Conservation (phyloP, 1,140 invertebrate genomes). For the Drosophila ambigua region DNA sequence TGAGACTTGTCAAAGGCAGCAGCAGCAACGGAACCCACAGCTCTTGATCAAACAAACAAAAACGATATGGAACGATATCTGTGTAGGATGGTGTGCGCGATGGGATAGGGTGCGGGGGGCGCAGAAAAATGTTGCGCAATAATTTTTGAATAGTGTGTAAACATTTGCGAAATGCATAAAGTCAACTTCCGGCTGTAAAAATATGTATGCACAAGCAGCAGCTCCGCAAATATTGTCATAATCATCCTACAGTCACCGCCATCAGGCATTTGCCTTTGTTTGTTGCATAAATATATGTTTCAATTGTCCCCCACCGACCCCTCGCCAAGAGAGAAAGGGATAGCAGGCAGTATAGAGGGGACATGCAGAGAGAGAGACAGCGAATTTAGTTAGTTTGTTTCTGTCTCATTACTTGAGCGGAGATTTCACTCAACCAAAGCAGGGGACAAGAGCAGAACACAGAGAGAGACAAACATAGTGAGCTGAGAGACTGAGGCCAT, state of each 20-base stretch:
- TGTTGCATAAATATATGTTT: conserved; percentile 50
- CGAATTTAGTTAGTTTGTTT: conserved; percentile 27
- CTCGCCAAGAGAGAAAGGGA: conserved; percentile 1
- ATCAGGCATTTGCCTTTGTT: conserved; percentile 55
- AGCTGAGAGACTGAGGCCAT: background rate
- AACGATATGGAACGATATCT: background rate
- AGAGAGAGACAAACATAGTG: too few relatives aligned
- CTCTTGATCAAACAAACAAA: conserved; percentile 7
- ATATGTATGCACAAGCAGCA: conserved; percentile 51
- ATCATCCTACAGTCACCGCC: conserved; percentile 60
- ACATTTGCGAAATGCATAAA: conserved; percentile 79
- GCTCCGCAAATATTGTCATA: conserved; percentile 77
- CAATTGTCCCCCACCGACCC: conserved; percentile 2
- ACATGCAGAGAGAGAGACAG: background rate
- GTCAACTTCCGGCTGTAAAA: conserved; percentile 73
- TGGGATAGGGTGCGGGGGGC: background rate
- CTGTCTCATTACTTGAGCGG: conserved; percentile 40
- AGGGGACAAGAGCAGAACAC: background rate
- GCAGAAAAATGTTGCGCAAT: conserved; percentile 70
- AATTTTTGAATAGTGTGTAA: conserved; percentile 81
- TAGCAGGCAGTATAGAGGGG: background rate
- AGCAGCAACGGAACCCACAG: conserved; percentile 36
- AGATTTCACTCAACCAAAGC: conserved; percentile 12
- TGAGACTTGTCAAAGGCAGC: conserved; percentile 28
- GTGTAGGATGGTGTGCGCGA: too few relatives aligned